Base-by-base conservation (phyloP, 2,797 vertebrate genomes). In the Lycodopsis pacificus region DNA sequence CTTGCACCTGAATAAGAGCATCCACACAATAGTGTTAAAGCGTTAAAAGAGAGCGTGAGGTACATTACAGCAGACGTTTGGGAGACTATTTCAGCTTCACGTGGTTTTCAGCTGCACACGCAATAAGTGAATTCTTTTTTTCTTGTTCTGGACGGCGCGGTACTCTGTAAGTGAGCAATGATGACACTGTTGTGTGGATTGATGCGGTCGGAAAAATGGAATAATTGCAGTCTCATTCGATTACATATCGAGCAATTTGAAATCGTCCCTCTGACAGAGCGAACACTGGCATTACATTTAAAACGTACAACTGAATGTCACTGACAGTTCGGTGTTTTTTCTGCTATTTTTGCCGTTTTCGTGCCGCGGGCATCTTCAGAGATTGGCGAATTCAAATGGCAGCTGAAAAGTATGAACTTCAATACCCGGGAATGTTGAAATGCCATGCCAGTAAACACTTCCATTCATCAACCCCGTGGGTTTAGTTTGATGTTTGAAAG, bases 11-110 rank as follows among this genome's bases (percentile, higher is more conserved):
- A 79, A 62, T 76, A 80, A 79, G 53, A 81, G 66, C 40, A 71
- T 76, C 65, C 78, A 57, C 77, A n/a, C n/a, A n/a, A n/a, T n/a
- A n/a, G n/a, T n/a, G n/a, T 57, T 79, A 66, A 74, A 68, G 51
- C 6, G 11, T n/a, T 14, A 12, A 22, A 63, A 15, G 5, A 38
- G 9, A 38, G 25, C 79, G 36, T 13, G 15, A 79, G 61, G 58
- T 44, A 7, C 48, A 20, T 62, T 64, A 46, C 42, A 44, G 75
- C 69, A 48, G 36, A 77, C 30, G 40, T 54, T 70, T 59, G 36
- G 25, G 27, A 59, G 36, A 25, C 32, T 17, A 15, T 32, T 66
- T 75, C 20, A 3, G 73, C 73, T 82, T 78, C 34, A 61, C 54
- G 66, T 73, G 15, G 27, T 56, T 68, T 73, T 68, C n/a, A 42